Conservation (phyloP, 2,888 invertebrate species). For the Orchesellides sinensis region DNA sequence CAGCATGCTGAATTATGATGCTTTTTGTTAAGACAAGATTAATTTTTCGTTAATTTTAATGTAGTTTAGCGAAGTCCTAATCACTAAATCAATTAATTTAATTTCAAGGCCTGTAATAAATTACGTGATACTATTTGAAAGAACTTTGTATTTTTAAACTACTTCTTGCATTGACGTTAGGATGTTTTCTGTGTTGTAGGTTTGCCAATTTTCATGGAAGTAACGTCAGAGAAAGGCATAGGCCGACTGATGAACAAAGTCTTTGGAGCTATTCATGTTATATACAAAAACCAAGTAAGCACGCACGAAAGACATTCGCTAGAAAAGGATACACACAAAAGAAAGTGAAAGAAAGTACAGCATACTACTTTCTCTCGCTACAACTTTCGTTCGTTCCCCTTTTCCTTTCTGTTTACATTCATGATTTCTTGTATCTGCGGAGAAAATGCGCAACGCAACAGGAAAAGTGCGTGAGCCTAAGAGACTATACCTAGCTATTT, state of each 20-base stretch:
- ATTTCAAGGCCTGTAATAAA: background rate
- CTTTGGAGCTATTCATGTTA: conserved; percentile 19
- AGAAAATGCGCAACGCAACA: conserved; percentile 62
- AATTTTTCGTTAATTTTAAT: background rate
- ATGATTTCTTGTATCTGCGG: background rate
- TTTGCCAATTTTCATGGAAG: background rate
- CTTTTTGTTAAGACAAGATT: background rate
- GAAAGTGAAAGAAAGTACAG: background rate
- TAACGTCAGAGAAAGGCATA: conserved; percentile 8
- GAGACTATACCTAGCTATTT: background rate
- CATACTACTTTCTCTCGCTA: too few relatives aligned
- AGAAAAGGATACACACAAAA: conserved; percentile 11
- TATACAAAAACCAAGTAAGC: conserved; percentile 37
- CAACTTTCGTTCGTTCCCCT: too few relatives aligned
- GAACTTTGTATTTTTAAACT: too few relatives aligned
- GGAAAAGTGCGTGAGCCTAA: conserved; percentile 52
- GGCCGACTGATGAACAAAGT: conserved; percentile 60
- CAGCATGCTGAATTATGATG: background rate
- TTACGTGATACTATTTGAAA: background rate
- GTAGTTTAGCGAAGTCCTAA: background rate
- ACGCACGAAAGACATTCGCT: background rate
- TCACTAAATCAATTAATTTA: background rate
- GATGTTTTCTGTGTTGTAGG: background rate
- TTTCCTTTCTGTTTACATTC: conserved; percentile 44
- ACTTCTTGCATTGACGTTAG: background rate